Base-by-base conservation (phyloP, 1,140 invertebrate genomes). In the Ditylenchus dipsaci region DNA sequence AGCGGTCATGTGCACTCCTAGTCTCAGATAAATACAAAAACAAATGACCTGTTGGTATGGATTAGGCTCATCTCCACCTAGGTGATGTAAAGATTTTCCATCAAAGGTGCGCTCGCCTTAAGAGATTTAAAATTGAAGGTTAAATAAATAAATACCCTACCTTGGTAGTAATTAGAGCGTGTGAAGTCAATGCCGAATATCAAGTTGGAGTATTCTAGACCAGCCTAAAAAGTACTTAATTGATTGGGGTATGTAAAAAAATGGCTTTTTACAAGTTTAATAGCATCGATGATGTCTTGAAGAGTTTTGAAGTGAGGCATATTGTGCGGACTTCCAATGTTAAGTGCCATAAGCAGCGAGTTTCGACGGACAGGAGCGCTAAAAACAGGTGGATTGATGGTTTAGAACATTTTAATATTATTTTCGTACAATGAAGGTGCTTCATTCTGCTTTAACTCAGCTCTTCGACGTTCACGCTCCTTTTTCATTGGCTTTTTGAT, bases 141-240 rank as follows among this genome's bases (percentile, higher is more conserved):
- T 38, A 38, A 11, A 38, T 38, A 38, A 11, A 38, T 11, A 3
- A 38, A 3, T 38, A 3, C 3, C 11, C 33, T 5, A 38, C 33
- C 33, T 73, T 86, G 85, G 82, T 86, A 86, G 64, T 86, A 84
- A 71, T 86, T 86, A 65, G 84, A 85, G 11, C 84, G 82, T 11
- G 85, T 86, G 74, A 85, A 86, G 77, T 86, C 85, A 29, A 86
- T 79, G 0, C 85, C 85, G 43, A 86, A 81, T 21, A 86, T 85
- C 53, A 86, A 69, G 64, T 84, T 84, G 67, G 84, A 85, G 7
- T 77, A 79, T 59, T 85, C 84, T 9, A 86, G 74, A n/a, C 85
- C 85, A 17, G 85, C 85, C 69, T 80, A 71, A 74, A 80, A 63
- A 63, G 13, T 27, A n/a, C 42, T 47, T 8, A 27, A 66, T 60